Evolutionary conservation across 2,113 vertebrate species (phyloP).

Genomic region (Cinclus cinclus): DNA sequence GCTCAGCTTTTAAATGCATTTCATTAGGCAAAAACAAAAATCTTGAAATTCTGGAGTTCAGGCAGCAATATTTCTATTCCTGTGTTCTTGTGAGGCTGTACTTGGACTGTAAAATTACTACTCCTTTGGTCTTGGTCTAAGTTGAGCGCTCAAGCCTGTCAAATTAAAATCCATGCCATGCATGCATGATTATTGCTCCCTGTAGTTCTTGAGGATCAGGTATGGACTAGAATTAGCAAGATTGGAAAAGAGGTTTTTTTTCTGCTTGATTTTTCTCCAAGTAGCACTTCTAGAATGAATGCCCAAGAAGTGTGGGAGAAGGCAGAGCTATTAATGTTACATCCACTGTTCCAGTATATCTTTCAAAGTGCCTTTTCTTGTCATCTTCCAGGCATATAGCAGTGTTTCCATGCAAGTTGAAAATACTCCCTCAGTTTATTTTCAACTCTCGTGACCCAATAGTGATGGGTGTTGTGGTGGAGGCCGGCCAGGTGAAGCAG

Average conservation of each 20-base stretch:
- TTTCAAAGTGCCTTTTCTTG: neutral
- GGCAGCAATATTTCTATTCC: neutral
- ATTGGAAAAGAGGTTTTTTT: neutral
- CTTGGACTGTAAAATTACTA: neutral
- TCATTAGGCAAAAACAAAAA: neutral
- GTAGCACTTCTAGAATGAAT: neutral
- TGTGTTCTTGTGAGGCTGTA: neutral
- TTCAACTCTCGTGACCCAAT: conserved; percentile 99
- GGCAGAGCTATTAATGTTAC: neutral
- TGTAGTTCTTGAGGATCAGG: neutral
- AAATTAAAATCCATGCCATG: neutral
- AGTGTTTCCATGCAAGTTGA: conserved; percentile 94
- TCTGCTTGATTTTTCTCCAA: neutral
- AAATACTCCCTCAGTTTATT: conserved; percentile 95
- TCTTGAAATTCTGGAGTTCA: neutral
- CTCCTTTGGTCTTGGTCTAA: neutral
- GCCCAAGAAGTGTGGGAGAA: neutral
- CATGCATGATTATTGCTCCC: neutral
- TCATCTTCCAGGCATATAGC: conserved; percentile 83
- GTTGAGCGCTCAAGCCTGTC: neutral
- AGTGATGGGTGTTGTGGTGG: conserved; percentile 91
- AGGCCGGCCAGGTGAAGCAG: conserved; percentile 89
- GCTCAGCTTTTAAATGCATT: neutral
- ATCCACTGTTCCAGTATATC: fast-evolving
- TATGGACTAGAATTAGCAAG: neutral